Evolutionary conservation across 2,113 vertebrate genomes (phyloP).

Genomic region (human (Homo sapiens)): GRCh38 chr7:39472501-39473000

Average conservation of each 20-base stretch:
- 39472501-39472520: background rate
- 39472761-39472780: background rate
- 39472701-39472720: background rate
- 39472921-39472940: background rate
- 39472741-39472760: background rate
- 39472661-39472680: background rate
- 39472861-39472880: background rate
- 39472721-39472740: background rate
- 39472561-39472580: background rate
- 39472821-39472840: background rate
- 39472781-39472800: background rate
- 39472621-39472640: background rate
- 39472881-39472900: background rate
- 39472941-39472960: background rate
- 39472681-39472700: background rate
- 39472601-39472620: background rate
- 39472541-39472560: background rate
- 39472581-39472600: constrained; percentile 1
- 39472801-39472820: background rate
- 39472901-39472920: background rate
- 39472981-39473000: background rate
- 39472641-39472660: background rate
- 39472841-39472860: background rate
- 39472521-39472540: background rate
- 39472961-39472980: background rate